Evolutionary conservation across 2,797 vertebrate genomes (phyloP).

Genomic region (Pseudochirops corinnae): DNA sequence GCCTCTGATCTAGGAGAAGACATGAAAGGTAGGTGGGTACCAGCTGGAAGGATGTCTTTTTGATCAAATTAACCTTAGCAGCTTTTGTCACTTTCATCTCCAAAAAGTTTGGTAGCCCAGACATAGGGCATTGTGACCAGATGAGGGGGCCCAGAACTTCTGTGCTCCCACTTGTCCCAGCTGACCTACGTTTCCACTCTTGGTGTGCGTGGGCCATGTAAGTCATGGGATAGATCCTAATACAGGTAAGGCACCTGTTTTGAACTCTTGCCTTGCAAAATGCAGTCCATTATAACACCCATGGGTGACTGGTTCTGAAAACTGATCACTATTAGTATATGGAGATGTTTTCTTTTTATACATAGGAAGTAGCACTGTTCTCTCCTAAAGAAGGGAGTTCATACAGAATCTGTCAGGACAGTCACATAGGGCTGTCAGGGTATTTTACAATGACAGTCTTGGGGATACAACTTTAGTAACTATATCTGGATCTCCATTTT

Average conservation of each 20-base stretch:
- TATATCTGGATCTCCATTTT: neutral
- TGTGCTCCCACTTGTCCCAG: neutral
- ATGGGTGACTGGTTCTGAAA: neutral
- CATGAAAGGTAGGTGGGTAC: neutral
- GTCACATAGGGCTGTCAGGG: neutral
- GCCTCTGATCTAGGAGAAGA: neutral
- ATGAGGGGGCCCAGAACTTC: neutral
- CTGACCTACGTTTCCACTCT: neutral
- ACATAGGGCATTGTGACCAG: neutral
- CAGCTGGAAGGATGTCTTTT: neutral
- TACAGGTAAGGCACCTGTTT: neutral
- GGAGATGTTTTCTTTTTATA: neutral
- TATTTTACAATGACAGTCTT: neutral
- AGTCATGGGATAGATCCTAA: neutral
- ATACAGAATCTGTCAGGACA: neutral
- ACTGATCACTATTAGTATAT: neutral
- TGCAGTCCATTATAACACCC: neutral
- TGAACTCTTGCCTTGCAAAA: neutral
- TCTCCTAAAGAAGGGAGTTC: neutral
- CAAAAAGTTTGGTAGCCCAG: neutral
- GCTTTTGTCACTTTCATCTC: neutral
- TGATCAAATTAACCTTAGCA: neutral
- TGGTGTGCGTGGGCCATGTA: neutral
- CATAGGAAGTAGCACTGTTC: neutral
- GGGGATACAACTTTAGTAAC: neutral